Base-by-base conservation (phyloP, 2,888 invertebrate genomes). In the Julus scandinavius region DNA sequence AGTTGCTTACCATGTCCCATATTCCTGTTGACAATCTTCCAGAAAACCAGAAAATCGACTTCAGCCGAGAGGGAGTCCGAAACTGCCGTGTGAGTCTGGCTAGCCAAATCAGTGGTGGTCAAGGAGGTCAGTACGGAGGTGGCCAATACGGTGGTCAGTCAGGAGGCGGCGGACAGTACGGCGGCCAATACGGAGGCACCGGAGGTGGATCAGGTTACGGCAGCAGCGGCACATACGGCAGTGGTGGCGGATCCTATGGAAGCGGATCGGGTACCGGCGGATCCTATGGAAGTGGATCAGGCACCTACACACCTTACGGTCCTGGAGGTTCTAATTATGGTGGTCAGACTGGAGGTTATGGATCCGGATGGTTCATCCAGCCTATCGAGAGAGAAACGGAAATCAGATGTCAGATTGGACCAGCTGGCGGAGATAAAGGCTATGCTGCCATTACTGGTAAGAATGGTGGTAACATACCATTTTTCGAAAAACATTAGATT, bases 371-470 rank as follows among this genome's bases (percentile, higher is more conserved):
- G 86, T 88, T 63, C 41, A 88, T 87, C 63, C 87, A 41, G n/a
- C 89, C 87, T 40, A 84, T 89, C 41, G 84, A 88, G 17, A 38
- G 50, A 38, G 85, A 58, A 20, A 38, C 15, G 17, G 88, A 89
- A 45, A 89, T 89, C 80, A 50, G 50, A n/a, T 89, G 89, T 54
- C 88, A 63, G 58, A 88, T 89, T 38, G 90, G 89, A 40, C 90
- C 90, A 20, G 45, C 89, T 20, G 90, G 89, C 11, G 97, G 97
- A 45, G 96, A 96, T 92, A 95, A 95, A 91, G 97, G 98, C 41
- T 98, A 97, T 92, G 94, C 96, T 15, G 97, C 97, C 2, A 97
- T 92, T n/a, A 93, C 93, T 88, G 92, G 92, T 91, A 83, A 88
- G 87, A 54, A 45, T 7, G 0, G 6, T 45, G 2, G 5, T 45